Conservation (phyloP, 2,888 invertebrate species). For the Boloria euphrosyne region DNA sequence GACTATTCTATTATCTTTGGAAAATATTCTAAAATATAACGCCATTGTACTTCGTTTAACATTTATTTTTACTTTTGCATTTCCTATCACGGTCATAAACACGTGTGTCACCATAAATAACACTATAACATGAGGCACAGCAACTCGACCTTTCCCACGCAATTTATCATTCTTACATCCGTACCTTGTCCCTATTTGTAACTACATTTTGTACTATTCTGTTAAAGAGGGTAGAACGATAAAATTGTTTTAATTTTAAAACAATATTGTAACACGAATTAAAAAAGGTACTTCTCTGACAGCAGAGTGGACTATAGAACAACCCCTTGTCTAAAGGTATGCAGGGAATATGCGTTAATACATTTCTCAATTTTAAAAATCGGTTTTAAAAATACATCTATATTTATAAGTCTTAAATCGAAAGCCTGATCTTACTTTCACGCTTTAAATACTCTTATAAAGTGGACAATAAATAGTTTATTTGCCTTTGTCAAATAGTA, state of each 20-base stretch:
- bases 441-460: no score
- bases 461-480: no score
- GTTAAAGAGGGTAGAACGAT: background rate
- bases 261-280: no score
- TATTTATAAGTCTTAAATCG: no score
- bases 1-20: background rate
- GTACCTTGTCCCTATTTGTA: slow-evolving; percentile 21
- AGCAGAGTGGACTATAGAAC: no score
- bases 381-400: no score
- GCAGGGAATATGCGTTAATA: no score
- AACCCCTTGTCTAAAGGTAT: no score
- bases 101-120: slow-evolving; percentile 35
- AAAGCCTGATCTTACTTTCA: no score
- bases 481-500: no score
- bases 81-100: slow-evolving; percentile 24
- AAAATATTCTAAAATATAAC: slow-evolving; percentile 2
- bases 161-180: slow-evolving; percentile 29
- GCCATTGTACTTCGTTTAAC: background rate
- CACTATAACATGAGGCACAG: slow-evolving; percentile 29
- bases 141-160: slow-evolving; percentile 25
- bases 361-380: no score
- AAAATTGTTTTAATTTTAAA: slow-evolving; percentile 1
- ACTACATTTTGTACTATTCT: slow-evolving; percentile 4
- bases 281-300: no score
- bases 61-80: background rate